These are phyloP conservation scores for Caenorhabditis macrosperma DNA, from an alignment of 2,888 invertebrate species.

Conservation along the genomic window DNA sequence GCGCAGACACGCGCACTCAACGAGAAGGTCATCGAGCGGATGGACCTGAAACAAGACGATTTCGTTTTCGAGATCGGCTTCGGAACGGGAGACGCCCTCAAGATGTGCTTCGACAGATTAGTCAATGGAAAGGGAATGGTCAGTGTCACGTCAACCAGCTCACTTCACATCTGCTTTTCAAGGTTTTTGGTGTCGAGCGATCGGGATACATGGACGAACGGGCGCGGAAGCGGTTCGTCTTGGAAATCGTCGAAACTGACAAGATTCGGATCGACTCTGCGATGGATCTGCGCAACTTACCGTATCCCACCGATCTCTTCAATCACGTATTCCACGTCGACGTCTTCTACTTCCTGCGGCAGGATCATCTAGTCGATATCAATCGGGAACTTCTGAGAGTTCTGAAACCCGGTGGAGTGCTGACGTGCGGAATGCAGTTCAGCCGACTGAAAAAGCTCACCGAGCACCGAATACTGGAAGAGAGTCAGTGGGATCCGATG, in stretches of 20 bases:
- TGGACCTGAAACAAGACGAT: conserved; percentile 63
- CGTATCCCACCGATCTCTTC: conserved; percentile 76
- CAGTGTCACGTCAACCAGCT: background rate
- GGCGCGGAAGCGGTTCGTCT: conserved; percentile 64
- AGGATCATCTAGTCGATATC: conserved; percentile 67
- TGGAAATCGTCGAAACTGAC: conserved; percentile 69
- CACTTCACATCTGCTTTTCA: no score
- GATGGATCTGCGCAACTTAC: conserved; percentile 69
- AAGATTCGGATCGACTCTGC: conserved; percentile 69
- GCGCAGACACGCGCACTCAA: conserved; percentile 57
- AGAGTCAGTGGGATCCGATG: conserved; percentile 72
- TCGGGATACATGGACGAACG: conserved; percentile 75
- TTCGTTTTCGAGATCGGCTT: conserved; percentile 78
- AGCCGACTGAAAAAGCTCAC: conserved; percentile 65
- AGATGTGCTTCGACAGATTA: conserved; percentile 61
- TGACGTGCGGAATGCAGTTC: conserved; percentile 74
- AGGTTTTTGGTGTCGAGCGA: conserved; percentile 74
- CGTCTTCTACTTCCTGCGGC: conserved; percentile 76
- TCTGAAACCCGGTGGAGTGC: conserved; percentile 69
- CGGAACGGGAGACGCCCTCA: conserved; percentile 74
- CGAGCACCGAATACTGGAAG: conserved; percentile 64
- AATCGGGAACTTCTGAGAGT: conserved; percentile 71
- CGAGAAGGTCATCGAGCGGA: conserved; percentile 55
- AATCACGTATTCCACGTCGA: conserved; percentile 75
- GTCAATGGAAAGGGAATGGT: conserved; percentile 63